Evolutionary conservation across 2,888 invertebrate genomes (phyloP).

Genomic region (Cerastoderma edule): DNA sequence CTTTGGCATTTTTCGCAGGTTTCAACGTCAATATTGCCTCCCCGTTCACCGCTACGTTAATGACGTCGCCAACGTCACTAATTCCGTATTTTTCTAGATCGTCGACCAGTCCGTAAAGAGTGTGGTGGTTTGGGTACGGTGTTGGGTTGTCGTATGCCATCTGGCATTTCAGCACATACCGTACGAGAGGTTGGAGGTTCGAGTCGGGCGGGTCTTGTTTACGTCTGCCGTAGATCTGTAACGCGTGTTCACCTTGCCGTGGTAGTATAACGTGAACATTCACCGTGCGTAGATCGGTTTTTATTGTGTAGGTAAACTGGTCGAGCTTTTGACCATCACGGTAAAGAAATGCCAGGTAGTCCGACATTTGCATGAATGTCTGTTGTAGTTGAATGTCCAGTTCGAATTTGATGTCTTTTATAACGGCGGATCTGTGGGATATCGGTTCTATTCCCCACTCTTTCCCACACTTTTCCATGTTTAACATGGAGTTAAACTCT

Average conservation of each 20-base stretch:
- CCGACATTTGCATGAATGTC: constrained; percentile 26
- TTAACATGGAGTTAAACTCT: constrained; percentile 38
- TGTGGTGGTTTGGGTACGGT: constrained; percentile 43
- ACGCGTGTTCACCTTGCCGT: constrained; percentile 19
- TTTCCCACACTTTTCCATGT: constrained; percentile 53
- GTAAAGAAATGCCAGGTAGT: constrained; percentile 45
- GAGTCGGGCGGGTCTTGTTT: constrained; percentile 33
- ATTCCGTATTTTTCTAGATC: constrained; percentile 35
- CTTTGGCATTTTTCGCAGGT: constrained; percentile 11
- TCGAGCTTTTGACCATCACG: constrained; percentile 40
- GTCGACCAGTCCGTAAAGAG: constrained; percentile 34
- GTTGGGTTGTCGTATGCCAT: constrained; percentile 28
- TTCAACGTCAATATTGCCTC: constrained; percentile 40
- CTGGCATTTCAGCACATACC: constrained; percentile 41
- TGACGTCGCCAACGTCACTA: constrained; percentile 27
- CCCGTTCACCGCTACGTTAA: constrained; percentile 36
- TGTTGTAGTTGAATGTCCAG: constrained; percentile 38
- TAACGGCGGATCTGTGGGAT: constrained; percentile 33
- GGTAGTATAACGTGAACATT: constrained; percentile 43
- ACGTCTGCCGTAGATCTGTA: constrained; percentile 48
- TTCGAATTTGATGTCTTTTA: constrained; percentile 40
- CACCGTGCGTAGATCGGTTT: constrained; percentile 24
- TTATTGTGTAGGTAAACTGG: constrained; percentile 45
- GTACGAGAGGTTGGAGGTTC: constrained; percentile 45
- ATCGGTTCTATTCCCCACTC: constrained; percentile 49